A percentile compares a stretch with the other conserved stretches of the same genome.
phyloP scores from a whole-genome alignment of 2,797 vertebrate species.

The Otolemur crassicaudatus region DNA sequence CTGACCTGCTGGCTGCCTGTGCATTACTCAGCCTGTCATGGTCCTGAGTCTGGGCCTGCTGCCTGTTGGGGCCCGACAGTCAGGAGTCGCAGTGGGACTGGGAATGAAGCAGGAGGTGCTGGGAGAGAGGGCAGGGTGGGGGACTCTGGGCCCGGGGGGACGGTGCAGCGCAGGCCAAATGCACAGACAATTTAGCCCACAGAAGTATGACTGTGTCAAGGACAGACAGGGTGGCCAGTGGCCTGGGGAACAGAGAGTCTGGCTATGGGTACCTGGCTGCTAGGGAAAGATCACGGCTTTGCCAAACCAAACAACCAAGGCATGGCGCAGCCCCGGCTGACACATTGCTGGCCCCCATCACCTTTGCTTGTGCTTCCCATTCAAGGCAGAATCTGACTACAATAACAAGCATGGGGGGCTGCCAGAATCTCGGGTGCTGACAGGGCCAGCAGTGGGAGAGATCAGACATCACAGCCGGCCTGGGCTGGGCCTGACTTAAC shows the following conservation, averaged over 20 bases:
- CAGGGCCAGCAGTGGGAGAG: not conserved
- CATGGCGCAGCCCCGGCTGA: not conserved
- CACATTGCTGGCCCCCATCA: not conserved
- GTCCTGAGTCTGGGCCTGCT: not conserved
- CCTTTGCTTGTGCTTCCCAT: constrained; percentile 9
- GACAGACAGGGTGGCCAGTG: not conserved
- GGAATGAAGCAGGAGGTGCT: constrained; percentile 61
- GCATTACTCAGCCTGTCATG: constrained; percentile 73
- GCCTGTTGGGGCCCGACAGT: not conserved
- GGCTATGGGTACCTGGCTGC: not conserved
- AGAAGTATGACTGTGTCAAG: not conserved
- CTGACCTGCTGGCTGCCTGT: constrained; percentile 54
- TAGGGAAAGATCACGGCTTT: constrained; percentile 7
- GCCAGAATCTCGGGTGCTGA: not conserved
- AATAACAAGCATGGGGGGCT: not conserved
- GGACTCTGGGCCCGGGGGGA: not conserved
- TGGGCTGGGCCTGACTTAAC: not conserved
- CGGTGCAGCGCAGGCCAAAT: not conserved
- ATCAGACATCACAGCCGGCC: not conserved
- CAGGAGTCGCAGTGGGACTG: not conserved
- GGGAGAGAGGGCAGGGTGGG: constrained; percentile 35
- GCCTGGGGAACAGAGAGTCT: not conserved
- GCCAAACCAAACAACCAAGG: not conserved
- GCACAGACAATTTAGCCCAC: not conserved
- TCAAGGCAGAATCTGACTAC: not conserved